phyloP scores from a whole-genome alignment of 2,888 invertebrate genomes.

The Pseudoips prasinana region DNA sequence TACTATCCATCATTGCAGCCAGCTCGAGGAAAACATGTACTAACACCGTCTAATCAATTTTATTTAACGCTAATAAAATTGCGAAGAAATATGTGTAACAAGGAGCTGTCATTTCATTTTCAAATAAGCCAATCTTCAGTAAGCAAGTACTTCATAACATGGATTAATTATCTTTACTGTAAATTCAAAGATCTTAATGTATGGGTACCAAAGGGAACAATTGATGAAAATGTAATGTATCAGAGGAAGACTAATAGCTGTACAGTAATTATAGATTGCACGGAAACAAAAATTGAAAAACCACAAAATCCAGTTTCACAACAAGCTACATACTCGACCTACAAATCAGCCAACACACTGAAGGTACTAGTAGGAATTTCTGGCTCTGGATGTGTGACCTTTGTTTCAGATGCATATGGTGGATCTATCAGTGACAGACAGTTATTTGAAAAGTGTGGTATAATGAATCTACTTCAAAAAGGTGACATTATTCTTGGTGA shows the following conservation, averaged over 20 bases:
- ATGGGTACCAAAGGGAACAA: not conserved
- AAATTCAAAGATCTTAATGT: not conserved
- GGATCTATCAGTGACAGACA: constrained; percentile 9
- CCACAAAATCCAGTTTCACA: constrained; percentile 3
- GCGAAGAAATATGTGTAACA: not conserved
- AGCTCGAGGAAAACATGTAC: too few species aligned
- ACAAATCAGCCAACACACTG: not conserved
- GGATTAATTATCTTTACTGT: not conserved
- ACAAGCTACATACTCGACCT: not conserved
- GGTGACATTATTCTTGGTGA: constrained; percentile 9
- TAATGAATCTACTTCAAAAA: too few species aligned
- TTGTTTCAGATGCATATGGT: constrained; percentile 2
- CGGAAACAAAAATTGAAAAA: constrained; percentile 5
- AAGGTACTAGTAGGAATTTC: not conserved
- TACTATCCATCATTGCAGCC: too few species aligned
- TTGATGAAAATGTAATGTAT: not conserved
- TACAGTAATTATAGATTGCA: constrained; percentile 2
- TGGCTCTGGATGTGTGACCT: not conserved
- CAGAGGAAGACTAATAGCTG: not conserved
- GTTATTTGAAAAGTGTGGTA: too few species aligned
- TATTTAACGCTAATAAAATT: not conserved
- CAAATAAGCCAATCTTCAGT: not conserved
- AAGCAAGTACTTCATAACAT: not conserved
- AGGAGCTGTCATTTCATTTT: not conserved
- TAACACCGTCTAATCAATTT: too few species aligned